phyloP scores from a whole-genome alignment of 2,797 vertebrate species.

The Micromesistius poutassou region DNA sequence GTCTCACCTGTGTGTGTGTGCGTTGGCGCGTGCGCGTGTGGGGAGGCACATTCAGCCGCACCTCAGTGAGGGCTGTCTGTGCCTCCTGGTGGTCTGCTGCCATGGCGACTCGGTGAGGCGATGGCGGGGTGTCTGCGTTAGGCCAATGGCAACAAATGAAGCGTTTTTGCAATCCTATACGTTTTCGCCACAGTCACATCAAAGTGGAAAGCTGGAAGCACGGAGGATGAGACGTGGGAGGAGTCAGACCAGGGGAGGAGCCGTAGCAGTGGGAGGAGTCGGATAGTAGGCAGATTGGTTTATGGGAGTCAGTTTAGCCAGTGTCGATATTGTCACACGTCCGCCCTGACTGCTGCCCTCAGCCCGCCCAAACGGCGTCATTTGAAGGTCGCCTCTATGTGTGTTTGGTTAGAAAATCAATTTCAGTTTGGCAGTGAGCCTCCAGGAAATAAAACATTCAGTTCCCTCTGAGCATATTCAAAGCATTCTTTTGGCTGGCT shows the following conservation, averaged over 20 bases:
- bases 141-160: background rate
- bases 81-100: background rate
- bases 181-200: background rate
- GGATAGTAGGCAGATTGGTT: background rate
- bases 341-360: background rate
- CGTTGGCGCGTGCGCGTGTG: constrained; percentile 12
- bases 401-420: background rate
- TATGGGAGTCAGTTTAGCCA: background rate
- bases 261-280: background rate
- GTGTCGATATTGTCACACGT: background rate
- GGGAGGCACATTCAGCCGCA: background rate
- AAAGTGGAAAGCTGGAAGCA: background rate
- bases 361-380: background rate
- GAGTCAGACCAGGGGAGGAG: background rate
- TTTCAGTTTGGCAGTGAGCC: background rate
- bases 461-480: constrained; percentile 2
- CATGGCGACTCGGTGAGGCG: background rate
- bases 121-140: background rate
- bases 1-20: constrained; percentile 48
- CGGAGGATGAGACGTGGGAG: background rate
- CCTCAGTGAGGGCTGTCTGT: background rate
- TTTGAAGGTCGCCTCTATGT: background rate
- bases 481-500: background rate
- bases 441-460: constrained; percentile 1
- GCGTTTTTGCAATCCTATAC: background rate